phyloP scores from a whole-genome alignment of 2,113 vertebrate species.

The Spheniscus mendiculus region DNA sequence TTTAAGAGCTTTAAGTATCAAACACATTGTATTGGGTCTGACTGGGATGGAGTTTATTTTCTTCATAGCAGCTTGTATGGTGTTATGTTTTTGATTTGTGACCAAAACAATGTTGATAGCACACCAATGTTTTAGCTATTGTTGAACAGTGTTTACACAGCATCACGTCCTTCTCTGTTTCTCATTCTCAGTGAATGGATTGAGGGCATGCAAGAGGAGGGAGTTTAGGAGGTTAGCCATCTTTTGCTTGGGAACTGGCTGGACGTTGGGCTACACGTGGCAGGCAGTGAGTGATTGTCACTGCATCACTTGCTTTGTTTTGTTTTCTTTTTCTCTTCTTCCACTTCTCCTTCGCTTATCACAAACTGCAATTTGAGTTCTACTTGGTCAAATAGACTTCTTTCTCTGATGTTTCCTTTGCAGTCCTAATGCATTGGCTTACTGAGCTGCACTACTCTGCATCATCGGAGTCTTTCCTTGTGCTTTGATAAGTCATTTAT shows the following conservation, averaged over 20 bases:
- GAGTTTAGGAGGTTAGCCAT: background rate
- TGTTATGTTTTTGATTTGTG: background rate
- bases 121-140: background rate
- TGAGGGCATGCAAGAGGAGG: background rate
- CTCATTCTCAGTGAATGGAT: background rate
- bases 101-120: background rate
- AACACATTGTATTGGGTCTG: background rate
- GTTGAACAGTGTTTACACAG: background rate
- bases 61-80: background rate
- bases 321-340: background rate
- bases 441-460: background rate
- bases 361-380: background rate
- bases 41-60: background rate
- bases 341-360: background rate
- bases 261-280: rapidly evolving
- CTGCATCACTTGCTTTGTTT: background rate
- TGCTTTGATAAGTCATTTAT: background rate
- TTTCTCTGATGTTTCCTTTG: background rate
- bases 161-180: background rate
- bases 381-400: background rate
- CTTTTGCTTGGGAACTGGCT: background rate
- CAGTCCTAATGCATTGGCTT: background rate
- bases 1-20: background rate
- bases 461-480: background rate
- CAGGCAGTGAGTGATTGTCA: background rate